phyloP scores from a whole-genome alignment of 2,797 vertebrate genomes.

The Ficedula albicollis region DNA sequence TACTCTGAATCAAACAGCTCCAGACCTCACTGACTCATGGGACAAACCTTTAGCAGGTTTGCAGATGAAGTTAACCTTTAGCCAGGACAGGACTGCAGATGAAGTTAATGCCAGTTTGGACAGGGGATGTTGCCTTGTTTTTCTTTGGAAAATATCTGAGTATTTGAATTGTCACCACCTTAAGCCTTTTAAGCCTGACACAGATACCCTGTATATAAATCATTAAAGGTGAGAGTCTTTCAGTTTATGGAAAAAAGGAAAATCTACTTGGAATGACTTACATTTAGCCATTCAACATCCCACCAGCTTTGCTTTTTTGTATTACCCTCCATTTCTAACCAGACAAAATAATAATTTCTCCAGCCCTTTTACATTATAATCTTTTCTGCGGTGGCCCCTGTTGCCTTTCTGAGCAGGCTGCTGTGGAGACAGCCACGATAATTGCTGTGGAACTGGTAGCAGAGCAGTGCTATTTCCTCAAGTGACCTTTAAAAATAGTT shows the following conservation, averaged over 20 bases:
- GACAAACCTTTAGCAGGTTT: background rate
- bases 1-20: background rate
- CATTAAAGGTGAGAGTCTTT: background rate
- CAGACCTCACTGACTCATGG: background rate
- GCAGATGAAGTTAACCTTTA: background rate
- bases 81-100: background rate
- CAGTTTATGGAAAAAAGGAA: background rate
- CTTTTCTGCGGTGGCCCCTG: background rate
- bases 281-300: background rate
- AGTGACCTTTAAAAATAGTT: slow-evolving; percentile 36
- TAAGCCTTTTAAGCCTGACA: background rate
- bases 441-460: background rate
- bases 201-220: background rate
- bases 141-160: background rate
- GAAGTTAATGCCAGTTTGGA: background rate
- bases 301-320: background rate
- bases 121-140: background rate
- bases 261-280: background rate
- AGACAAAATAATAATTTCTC: background rate
- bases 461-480: background rate
- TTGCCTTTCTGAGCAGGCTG: background rate
- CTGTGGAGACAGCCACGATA: accelerated
- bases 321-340: background rate
- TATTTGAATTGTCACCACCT: background rate
- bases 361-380: background rate